phyloP scores from a whole-genome alignment of 2,113 vertebrate genomes.

The Bungarus multicinctus region DNA sequence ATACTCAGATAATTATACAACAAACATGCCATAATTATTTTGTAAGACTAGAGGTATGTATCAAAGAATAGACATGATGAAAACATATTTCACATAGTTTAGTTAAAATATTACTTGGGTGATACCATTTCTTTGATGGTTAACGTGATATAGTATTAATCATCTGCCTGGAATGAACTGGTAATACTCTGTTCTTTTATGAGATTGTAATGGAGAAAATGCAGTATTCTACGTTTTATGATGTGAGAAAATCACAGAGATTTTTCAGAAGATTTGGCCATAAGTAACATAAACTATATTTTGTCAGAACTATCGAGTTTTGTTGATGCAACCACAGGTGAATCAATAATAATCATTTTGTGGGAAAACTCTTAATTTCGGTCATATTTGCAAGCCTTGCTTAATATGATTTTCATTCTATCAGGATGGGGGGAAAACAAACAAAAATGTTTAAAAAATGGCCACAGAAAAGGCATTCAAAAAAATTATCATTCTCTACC shows the following conservation, averaged over 20 bases:
- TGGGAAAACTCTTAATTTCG: not conserved
- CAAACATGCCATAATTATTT: conserved; percentile 19
- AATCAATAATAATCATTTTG: not conserved
- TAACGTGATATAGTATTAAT: not conserved
- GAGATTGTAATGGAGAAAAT: not conserved
- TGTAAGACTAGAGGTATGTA: not conserved
- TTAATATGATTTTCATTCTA: not conserved
- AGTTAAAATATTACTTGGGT: not conserved
- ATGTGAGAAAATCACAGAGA: conserved; percentile 11
- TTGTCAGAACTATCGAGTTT: not conserved
- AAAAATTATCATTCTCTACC: not conserved
- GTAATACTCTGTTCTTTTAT: not conserved
- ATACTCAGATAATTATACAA: conserved; percentile 3
- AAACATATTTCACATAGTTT: not conserved
- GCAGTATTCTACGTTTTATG: not conserved
- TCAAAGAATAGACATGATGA: not conserved
- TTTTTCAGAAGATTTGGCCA: conserved; percentile 18
- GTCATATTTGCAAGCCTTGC: not conserved
- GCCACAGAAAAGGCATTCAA: not conserved
- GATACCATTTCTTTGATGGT: not conserved
- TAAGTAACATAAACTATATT: not conserved
- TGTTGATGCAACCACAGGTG: not conserved
- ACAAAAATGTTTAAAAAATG: not conserved
- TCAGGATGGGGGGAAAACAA: not conserved
- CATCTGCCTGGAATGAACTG: not conserved